Conservation (phyloP, 1,140 invertebrate genomes). For the Drosophila simulans region DNA sequence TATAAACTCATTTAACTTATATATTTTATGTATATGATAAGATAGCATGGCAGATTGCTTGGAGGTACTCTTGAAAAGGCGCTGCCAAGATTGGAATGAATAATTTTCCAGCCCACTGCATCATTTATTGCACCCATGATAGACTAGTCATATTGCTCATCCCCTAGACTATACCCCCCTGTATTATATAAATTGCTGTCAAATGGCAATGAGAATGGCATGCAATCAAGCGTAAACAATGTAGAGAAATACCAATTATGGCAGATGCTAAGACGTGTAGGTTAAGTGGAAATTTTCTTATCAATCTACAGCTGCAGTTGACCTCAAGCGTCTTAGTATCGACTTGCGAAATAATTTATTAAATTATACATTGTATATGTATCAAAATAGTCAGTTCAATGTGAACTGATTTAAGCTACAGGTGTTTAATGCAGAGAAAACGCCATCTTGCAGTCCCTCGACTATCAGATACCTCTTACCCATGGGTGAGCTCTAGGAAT, state of each 20-base stretch:
- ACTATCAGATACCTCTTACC: no score
- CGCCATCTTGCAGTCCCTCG: no score
- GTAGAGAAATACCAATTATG: conserved; percentile 45
- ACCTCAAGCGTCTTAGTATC: not conserved
- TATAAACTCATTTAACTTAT: no score
- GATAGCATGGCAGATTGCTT: not conserved
- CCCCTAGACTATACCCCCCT: not conserved
- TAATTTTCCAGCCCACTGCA: conserved; percentile 46
- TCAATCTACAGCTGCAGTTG: conserved; percentile 1
- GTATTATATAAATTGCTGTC: conserved; percentile 29
- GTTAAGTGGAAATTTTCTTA: conserved; percentile 35
- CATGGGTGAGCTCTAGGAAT: no score
- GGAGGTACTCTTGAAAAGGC: not conserved
- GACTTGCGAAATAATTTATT: no score
- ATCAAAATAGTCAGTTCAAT: no score
- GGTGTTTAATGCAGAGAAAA: no score
- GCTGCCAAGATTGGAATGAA: conserved; percentile 33
- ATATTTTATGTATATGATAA: not conserved
- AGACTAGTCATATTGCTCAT: conserved; percentile 6
- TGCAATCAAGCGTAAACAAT: conserved; percentile 68
- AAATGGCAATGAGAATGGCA: conserved; percentile 43
- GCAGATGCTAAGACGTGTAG: conserved; percentile 34
- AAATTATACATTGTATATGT: no score
- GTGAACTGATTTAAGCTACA: no score
- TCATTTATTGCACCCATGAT: conserved; percentile 40